Conservation (phyloP, 2,113 vertebrate genomes). For the Oryzias curvinotus region DNA sequence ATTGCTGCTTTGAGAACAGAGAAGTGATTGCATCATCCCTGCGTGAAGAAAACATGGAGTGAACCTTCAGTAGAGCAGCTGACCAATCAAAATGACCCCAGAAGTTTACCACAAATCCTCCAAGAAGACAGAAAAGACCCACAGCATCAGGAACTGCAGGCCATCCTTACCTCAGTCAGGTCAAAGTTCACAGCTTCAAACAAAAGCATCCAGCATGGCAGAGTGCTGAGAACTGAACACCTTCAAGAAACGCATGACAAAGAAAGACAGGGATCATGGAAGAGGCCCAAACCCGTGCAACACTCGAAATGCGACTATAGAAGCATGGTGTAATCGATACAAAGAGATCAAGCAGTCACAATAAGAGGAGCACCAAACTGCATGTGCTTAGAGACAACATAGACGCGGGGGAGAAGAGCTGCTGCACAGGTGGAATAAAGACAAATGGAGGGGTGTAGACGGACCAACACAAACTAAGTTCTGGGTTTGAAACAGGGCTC, state of each 20-base stretch:
- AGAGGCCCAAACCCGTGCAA: conserved; percentile 26
- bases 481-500: conserved; percentile 25
- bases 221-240: conserved; percentile 1
- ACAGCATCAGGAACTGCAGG: too few species aligned
- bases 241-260: conserved; percentile 28
- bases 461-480: conserved; percentile 45
- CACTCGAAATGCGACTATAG: conserved; percentile 15
- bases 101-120: too few species aligned
- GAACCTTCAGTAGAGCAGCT: too few species aligned
- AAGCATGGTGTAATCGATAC: conserved; percentile 23
- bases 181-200: too few species aligned
- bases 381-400: conserved; percentile 51
- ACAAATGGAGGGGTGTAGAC: conserved; percentile 18
- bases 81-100: too few species aligned
- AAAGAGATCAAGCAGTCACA: conserved; percentile 41
- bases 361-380: conserved; percentile 54
- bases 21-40: too few species aligned
- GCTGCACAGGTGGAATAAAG: conserved; percentile 44
- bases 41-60: too few species aligned
- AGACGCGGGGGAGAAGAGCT: conserved; percentile 35
- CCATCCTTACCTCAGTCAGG: too few species aligned
- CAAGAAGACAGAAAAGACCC: too few species aligned
- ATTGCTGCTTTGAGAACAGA: too few species aligned
- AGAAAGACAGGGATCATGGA: conserved; percentile 7
- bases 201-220: neutral